Percentiles rank a stretch among this genome's conserved stretches.
phyloP scores from a whole-genome alignment of 2,113 vertebrate genomes.

The Semnornis frantzii region DNA sequence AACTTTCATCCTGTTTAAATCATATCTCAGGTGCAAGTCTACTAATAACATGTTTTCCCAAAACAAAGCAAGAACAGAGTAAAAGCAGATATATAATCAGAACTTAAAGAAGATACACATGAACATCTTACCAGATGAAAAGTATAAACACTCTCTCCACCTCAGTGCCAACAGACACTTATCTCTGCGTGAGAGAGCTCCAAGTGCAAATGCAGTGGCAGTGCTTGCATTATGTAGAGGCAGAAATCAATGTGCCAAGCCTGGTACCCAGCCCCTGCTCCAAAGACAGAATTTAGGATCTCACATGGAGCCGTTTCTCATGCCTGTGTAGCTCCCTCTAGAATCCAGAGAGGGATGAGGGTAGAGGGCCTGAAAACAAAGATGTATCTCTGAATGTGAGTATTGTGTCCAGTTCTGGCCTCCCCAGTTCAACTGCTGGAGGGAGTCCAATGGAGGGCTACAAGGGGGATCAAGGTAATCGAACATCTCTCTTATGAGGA shows the following conservation, averaged over 20 bases:
- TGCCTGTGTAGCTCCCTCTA: neutral
- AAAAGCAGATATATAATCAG: neutral
- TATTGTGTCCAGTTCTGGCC: too few species aligned
- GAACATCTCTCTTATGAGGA: too few species aligned
- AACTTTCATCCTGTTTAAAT: slow-evolving; percentile 2
- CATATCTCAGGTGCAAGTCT: neutral
- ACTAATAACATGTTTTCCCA: neutral
- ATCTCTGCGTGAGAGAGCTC: neutral
- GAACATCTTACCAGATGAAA: neutral
- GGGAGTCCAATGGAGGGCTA: too few species aligned
- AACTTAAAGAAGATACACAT: neutral
- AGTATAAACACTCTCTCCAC: neutral
- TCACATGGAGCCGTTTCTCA: neutral
- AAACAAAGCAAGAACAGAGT: neutral
- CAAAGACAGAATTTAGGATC: neutral
- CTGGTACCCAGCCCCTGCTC: neutral
- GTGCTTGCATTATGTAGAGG: neutral
- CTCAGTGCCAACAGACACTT: neutral
- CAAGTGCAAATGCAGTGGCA: neutral
- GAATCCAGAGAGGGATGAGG: neutral
- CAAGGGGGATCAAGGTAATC: too few species aligned
- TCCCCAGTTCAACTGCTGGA: too few species aligned
- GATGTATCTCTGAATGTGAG: neutral
- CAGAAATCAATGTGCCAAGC: neutral
- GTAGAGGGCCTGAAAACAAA: neutral